Percentiles rank a stretch among this genome's conserved stretches.
Evolutionary conservation across 2,797 vertebrate genomes (phyloP).

Genomic region (Tolypeutes matacus): DNA sequence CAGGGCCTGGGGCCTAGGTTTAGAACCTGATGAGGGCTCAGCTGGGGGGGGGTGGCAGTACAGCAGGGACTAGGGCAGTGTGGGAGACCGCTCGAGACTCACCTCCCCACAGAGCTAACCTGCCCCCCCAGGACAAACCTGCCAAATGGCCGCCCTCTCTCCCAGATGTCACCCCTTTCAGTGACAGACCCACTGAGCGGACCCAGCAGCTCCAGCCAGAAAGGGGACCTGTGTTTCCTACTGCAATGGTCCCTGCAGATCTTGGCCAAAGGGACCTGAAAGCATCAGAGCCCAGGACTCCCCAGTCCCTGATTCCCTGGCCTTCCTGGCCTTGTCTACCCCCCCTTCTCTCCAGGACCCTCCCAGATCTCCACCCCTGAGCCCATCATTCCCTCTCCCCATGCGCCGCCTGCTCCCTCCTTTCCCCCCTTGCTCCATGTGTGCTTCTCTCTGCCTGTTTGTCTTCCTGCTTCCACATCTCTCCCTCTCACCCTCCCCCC

Average conservation of each 20-base stretch:
- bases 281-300: background rate
- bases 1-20: background rate
- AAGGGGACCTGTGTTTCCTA: no score
- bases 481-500: background rate
- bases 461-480: background rate
- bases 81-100: accelerated
- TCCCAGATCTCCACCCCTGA: background rate
- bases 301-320: background rate
- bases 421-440: background rate
- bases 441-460: background rate
- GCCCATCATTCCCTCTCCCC: background rate
- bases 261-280: no score
- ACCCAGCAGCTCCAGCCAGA: background rate
- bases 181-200: background rate
- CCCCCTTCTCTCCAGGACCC: background rate
- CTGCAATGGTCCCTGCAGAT: background rate
- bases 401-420: background rate
- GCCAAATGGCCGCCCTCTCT: background rate
- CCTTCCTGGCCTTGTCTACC: background rate
- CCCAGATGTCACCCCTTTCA: background rate
- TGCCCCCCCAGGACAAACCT: background rate
- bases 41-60: background rate
- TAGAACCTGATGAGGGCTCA: background rate
- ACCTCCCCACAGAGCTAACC: background rate
- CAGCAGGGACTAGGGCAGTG: no score